Evolutionary conservation across 2,888 invertebrate species (phyloP), one percentile per base, ranked within the genome.

Genomic region (Stictocephala bisonia): DNA sequence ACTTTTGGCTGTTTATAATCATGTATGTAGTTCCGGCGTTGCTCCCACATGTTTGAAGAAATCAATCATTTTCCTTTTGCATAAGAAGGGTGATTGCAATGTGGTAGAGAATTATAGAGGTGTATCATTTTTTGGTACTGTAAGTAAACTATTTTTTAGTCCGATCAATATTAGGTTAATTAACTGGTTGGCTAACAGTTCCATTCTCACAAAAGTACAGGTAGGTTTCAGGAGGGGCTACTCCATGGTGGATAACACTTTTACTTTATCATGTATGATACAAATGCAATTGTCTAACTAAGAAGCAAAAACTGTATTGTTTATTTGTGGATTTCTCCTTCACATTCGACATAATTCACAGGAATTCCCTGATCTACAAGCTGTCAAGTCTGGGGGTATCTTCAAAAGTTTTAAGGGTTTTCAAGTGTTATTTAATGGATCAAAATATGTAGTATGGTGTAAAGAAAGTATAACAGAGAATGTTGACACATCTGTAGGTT

Each of bases 321-420:
- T 74, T 75, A 0, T 75, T 74, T 20, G 67, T 77, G 0, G 74
- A 74, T 31, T 72, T 73, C 9, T 44, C 51, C 22, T 73, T 76
- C 15, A 77, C 74, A 2, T 77, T 77, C 24, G 75, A 77, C 41
- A 64, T n/a, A n/a, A n/a, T n/a, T n/a, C n/a, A n/a, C n/a, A n/a
- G n/a, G n/a, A n/a, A n/a, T n/a, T n/a, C n/a, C n/a, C n/a, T 77
- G 20, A 51, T 76, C 6, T 29, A 58, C 35, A 76, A 75, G 35
- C 31, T 76, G 7, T 56, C 31, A 35, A 56, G 66, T 27, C 44
- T 71, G 35, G 73, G 71, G 9, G 56, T 75, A 11, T 24, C 51
- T n/a, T n/a, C n/a, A n/a, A n/a, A n/a, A n/a, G n/a, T n/a, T 69
- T 41, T 64, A 0, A 40, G 48, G 18, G 73, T 76, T 31, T 56